Evolutionary conservation across 2,797 vertebrate genomes (phyloP).

Genomic region (Carduelis carduelis): DNA sequence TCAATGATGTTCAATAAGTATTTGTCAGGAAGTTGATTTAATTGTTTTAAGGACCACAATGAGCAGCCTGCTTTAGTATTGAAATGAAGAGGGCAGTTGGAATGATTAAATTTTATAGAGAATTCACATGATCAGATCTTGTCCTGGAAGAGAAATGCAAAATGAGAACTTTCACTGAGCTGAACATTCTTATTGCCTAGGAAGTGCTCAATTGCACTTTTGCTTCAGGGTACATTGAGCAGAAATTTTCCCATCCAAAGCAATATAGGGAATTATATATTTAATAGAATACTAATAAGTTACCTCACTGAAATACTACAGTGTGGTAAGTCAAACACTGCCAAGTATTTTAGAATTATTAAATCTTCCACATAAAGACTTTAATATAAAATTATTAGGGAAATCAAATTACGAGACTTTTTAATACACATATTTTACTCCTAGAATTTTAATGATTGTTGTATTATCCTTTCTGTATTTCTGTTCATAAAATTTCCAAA

Average conservation of each 20-base stretch:
- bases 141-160: neutral
- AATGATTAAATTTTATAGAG: neutral
- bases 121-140: neutral
- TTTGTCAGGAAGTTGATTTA: constrained; percentile 8
- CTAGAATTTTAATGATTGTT: neutral
- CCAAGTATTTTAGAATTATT: neutral
- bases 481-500: neutral
- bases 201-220: neutral
- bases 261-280: neutral
- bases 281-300: neutral
- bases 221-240: neutral
- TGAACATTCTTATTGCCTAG: neutral
- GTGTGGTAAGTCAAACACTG: neutral
- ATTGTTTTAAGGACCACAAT: neutral
- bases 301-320: neutral
- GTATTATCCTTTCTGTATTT: neutral
- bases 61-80: neutral
- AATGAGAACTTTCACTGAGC: neutral
- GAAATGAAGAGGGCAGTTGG: neutral
- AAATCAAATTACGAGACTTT: neutral
- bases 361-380: neutral
- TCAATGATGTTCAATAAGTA: neutral
- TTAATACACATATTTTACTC: neutral
- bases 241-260: neutral
- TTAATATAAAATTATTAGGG: neutral